A percentile compares a stretch with the other conserved stretches of the same genome.
Conservation (phyloP, 2,797 vertebrate species). For the Alcedo atthis region DNA sequence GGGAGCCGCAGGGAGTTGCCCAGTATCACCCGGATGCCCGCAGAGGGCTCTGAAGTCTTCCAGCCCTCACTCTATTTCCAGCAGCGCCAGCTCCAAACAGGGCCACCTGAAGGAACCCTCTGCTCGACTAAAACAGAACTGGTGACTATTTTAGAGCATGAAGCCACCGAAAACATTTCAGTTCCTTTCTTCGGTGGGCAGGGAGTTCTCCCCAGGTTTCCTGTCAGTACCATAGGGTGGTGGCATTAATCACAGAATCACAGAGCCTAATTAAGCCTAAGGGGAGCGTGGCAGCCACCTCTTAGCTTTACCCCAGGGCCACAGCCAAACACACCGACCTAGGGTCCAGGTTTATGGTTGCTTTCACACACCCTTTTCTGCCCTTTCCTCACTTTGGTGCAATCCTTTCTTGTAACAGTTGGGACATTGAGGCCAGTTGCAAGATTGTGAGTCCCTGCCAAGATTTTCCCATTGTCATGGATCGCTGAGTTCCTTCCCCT, state of each 20-base stretch:
- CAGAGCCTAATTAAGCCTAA: not conserved
- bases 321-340: not conserved
- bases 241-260: not conserved
- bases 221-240: fast-evolving
- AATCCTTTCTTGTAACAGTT: slow-evolving; percentile 16
- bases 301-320: not conserved
- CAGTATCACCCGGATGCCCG: not conserved
- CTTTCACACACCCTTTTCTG: not conserved
- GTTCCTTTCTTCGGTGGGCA: not conserved
- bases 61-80: not conserved
- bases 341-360: not conserved
- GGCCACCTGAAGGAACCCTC: not conserved
- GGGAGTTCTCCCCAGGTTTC: not conserved
- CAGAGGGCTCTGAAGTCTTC: not conserved
- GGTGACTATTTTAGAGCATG: not conserved
- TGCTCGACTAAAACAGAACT: fast-evolving
- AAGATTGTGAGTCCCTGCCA: slow-evolving; percentile 16
- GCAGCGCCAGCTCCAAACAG: not conserved
- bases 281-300: not conserved
- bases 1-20: not conserved
- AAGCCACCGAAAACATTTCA: not conserved
- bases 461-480: slow-evolving; percentile 55
- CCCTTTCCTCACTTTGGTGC: not conserved
- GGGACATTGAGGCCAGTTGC: not conserved
- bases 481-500: slow-evolving; percentile 58